Percentiles rank a stretch among this genome's conserved stretches.
phyloP scores from a whole-genome alignment of 2,113 vertebrate genomes.

The Orientallactaga bullata region DNA sequence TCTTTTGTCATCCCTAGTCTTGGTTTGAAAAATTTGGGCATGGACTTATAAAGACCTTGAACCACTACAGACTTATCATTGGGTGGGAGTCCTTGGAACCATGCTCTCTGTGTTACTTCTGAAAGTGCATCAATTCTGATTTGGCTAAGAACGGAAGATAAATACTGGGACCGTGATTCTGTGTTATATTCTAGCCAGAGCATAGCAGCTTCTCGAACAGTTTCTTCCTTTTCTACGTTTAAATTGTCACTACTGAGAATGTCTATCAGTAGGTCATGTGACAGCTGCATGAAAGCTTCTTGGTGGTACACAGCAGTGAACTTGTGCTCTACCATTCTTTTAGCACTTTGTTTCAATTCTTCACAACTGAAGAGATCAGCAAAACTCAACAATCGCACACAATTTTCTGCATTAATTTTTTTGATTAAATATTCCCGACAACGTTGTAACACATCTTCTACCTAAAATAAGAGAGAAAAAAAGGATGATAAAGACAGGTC shows the following conservation, averaged over 20 bases:
- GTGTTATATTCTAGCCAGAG: conserved; percentile 99
- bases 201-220: conserved; percentile 98
- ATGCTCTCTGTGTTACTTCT: conserved; percentile 98
- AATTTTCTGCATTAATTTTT: conserved; percentile 99
- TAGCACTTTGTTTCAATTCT: conserved; percentile 97
- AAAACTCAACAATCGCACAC: conserved; percentile 97
- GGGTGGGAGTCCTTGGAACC: conserved; percentile 98
- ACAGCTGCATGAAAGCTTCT: conserved; percentile 98
- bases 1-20: conserved; percentile 99
- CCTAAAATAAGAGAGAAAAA: conserved; percentile 86
- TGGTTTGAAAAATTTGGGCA: conserved; percentile 99
- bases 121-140: conserved; percentile 99
- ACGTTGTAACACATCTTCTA: conserved; percentile 95
- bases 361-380: conserved; percentile 98
- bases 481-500: background rate
- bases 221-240: conserved; percentile 99
- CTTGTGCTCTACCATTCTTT: conserved; percentile 99
- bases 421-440: conserved; percentile 98
- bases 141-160: conserved; percentile 98
- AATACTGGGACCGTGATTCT: conserved; percentile 96
- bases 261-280: conserved; percentile 97
- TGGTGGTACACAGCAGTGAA: conserved; percentile 97
- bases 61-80: conserved; percentile 99
- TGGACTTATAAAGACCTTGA: conserved; percentile 99
- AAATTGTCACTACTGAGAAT: conserved; percentile 99